A percentile compares a stretch with the other conserved stretches of the same genome.
phyloP scores from a whole-genome alignment of 2,797 vertebrate genomes.

The Numenius phaeopus region DNA sequence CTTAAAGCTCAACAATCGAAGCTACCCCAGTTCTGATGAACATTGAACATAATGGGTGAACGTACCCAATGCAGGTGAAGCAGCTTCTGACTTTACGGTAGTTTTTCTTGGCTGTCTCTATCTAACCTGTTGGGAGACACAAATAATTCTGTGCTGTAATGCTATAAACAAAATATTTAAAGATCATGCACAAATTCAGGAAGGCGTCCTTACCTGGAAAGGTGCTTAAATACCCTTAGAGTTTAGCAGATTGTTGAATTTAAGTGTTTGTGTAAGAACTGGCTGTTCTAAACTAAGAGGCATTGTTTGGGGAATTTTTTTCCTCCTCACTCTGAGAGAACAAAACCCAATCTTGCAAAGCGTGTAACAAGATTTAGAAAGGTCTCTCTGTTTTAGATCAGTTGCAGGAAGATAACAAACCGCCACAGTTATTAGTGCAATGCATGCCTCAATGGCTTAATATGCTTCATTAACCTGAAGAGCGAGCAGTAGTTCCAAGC shows the following conservation, averaged over 20 bases:
- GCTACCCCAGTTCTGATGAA: neutral
- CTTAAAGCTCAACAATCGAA: neutral
- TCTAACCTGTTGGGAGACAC: neutral
- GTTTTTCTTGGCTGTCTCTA: neutral
- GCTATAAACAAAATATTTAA: neutral
- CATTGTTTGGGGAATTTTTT: neutral
- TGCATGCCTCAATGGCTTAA: neutral
- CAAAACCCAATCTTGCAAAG: neutral
- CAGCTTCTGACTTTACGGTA: neutral
- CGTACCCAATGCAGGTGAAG: neutral
- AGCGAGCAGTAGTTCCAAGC: neutral
- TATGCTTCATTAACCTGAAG: neutral
- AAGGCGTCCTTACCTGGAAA: neutral
- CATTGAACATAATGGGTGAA: neutral
- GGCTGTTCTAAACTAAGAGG: neutral
- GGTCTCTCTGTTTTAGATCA: neutral
- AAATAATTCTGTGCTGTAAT: neutral
- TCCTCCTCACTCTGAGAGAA: neutral
- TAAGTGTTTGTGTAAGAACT: neutral
- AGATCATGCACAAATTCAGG: neutral
- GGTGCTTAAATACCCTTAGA: neutral
- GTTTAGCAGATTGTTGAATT: neutral
- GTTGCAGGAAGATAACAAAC: neutral
- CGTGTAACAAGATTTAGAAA: neutral
- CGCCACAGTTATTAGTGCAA: neutral